phyloP scores from a whole-genome alignment of 1,140 invertebrate species.

The Zaprionus davidi region DNA sequence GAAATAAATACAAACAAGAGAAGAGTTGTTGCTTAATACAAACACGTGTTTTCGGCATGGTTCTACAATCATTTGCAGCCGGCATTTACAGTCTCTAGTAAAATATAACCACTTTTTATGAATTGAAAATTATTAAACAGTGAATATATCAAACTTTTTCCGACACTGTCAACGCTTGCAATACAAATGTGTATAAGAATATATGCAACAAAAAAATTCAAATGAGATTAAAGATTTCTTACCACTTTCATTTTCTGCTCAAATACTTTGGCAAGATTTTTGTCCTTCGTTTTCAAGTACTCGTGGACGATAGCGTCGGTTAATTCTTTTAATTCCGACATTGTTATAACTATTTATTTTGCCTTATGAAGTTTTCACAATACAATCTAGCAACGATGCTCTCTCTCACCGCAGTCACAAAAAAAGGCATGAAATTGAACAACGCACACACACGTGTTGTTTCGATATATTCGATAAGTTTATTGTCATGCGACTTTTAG shows the following conservation, averaged over 20 bases:
- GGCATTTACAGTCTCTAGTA: neutral
- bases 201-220: slow-evolving; percentile 20
- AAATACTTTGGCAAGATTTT: slow-evolving; percentile 86
- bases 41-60: slow-evolving; percentile 58
- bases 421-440: slow-evolving; percentile 40
- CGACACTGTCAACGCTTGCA: neutral
- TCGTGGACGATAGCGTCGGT: slow-evolving; percentile 85
- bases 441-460: slow-evolving; percentile 63
- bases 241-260: slow-evolving; percentile 87
- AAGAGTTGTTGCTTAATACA: slow-evolving; percentile 56
- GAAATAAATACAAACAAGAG: neutral
- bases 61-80: neutral
- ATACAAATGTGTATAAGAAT: neutral
- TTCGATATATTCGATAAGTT: slow-evolving; percentile 33
- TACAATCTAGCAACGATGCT: slow-evolving; percentile 40
- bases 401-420: slow-evolving; percentile 33
- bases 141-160: neutral
- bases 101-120: neutral
- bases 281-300: slow-evolving; percentile 86
- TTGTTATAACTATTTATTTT: slow-evolving; percentile 24
- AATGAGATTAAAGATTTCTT: slow-evolving; percentile 73
- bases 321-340: slow-evolving; percentile 56
- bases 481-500: slow-evolving; percentile 8
- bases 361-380: slow-evolving; percentile 22
- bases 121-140: neutral